Evolutionary conservation across 2,888 invertebrate genomes (phyloP), one percentile per base, ranked within the genome.

Genomic region (Encarsia formosa): DNA sequence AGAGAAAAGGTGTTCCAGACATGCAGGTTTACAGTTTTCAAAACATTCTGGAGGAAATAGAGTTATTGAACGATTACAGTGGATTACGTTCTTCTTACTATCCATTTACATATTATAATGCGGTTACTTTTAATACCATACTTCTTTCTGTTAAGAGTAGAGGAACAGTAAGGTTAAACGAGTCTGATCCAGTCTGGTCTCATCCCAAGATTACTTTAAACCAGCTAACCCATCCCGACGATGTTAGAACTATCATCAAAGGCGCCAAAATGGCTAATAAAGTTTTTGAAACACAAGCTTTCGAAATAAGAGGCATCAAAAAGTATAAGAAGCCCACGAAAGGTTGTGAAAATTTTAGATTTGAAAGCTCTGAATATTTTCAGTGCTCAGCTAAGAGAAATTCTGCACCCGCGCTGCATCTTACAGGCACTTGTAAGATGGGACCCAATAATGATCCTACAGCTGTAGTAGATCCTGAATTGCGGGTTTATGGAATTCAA

Each of bases 21-120:
- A 81, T 91, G 52, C 89, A 91, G 68, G 74, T 91, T 13, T 86
- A 90, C 9, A 78, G 89, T 72, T 86, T 87, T 0, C 82, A 85
- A 11, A 86, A 89, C 1, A 85, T 87, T 3, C 35, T 35, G 4
- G 16, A 34, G 15, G 11, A 24, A 3, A 6, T 37, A 11, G 3
- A 20, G 19, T 13, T 2, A 24, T 9, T 19, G 13, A 24, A 35
- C 5, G 3, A 6, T 15, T 20, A 29, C 1, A 20, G 20, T 2
- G 2, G 4, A 5, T 20, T n/a, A 8, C 13, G 29, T 4, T 8
- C 19, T 19, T 84, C 87, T 52, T 31, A 19, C n/a, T n/a, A n/a
- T n/a, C 42, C 42, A 3, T 5, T 2, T 2, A 9, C 1, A 6
- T 24, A 24, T 63, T 79, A 9, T 39, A 60, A 8, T 86, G 86